These are phyloP conservation scores for Charadrius vociferus DNA, from an alignment of 2,113 vertebrate genomes.

Conservation along the genomic window DNA sequence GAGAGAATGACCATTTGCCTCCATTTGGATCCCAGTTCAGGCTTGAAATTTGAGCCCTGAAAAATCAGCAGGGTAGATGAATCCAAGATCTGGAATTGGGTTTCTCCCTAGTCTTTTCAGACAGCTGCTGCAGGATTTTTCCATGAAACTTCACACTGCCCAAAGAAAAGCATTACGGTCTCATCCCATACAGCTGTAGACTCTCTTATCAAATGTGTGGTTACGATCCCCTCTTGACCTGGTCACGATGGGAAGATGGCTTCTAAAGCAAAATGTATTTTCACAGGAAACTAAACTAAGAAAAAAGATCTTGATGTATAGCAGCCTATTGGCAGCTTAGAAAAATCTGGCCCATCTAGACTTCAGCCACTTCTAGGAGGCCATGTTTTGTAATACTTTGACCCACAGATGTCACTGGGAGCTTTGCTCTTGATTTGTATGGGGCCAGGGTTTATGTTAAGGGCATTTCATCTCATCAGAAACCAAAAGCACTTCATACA, in stretches of 20 bases:
- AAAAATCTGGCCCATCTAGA: neutral
- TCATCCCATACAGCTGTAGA: neutral
- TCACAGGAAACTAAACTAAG: neutral
- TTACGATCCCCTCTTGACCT: neutral
- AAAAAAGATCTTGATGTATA: neutral
- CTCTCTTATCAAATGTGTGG: neutral
- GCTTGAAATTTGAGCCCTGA: neutral
- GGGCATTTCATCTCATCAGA: neutral
- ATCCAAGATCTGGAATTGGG: neutral
- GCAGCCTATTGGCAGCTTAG: neutral
- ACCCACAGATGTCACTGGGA: neutral
- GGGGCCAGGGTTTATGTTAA: neutral
- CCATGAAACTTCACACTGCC: neutral
- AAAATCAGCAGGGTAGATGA: neutral
- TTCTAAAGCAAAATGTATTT: neutral
- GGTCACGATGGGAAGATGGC: neutral
- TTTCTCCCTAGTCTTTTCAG: neutral
- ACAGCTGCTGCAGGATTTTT: neutral
- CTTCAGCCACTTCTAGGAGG: neutral
- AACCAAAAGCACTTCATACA: neutral
- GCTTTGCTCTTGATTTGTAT: neutral
- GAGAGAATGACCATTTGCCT: neutral
- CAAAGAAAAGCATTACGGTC: neutral
- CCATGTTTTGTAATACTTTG: neutral
- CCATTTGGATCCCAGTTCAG: neutral